phyloP scores from a whole-genome alignment of 2,888 invertebrate species.

The Lithosia quadra region DNA sequence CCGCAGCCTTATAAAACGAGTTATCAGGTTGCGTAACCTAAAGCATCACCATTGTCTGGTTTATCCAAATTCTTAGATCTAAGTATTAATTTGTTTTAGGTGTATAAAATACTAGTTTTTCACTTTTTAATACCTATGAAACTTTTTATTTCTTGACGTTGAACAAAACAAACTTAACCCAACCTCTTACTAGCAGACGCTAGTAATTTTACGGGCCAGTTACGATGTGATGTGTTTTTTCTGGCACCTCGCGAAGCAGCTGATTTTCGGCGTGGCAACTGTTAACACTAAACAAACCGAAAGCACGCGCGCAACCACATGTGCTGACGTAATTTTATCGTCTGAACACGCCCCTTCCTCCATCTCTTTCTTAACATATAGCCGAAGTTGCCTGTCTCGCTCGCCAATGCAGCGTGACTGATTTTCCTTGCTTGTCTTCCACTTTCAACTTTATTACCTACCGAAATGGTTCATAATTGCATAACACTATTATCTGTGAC shows the following conservation, averaged over 20 bases:
- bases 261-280: conserved; percentile 81
- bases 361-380: conserved; percentile 62
- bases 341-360: conserved; percentile 68
- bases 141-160: not conserved
- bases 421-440: conserved; percentile 49
- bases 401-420: conserved; percentile 72
- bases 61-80: not conserved
- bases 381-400: conserved; percentile 59
- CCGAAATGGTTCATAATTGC: conserved; percentile 58
- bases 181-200: conserved; percentile 41
- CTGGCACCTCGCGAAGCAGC: conserved; percentile 70
- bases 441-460: conserved; percentile 55
- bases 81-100: not conserved
- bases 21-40: not conserved
- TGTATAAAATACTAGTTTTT: conserved; percentile 5
- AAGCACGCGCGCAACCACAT: conserved; percentile 75
- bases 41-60: not conserved
- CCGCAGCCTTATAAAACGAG: not conserved
- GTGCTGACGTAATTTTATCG: conserved; percentile 74
- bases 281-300: conserved; percentile 70
- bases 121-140: not conserved
- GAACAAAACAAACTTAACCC: conserved; percentile 37
- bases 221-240: conserved; percentile 62
- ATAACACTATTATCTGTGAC: conserved; percentile 43
- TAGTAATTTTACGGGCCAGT: conserved; percentile 43